Conservation (phyloP, 2,888 invertebrate species). For the Aphodius sticticus region DNA sequence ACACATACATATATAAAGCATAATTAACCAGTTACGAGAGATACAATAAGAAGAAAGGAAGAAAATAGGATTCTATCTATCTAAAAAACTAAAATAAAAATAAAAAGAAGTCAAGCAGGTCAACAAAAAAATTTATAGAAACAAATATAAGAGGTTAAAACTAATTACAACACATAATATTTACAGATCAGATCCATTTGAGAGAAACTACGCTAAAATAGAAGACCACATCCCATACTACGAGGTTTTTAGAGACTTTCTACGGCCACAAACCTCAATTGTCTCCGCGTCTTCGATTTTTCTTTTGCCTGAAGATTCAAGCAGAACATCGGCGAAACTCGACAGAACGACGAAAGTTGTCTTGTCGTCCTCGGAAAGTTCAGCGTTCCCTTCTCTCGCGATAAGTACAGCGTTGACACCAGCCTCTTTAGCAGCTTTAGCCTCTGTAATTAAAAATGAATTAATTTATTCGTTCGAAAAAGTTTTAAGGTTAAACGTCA, state of each 20-base stretch:
- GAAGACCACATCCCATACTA: conserved; percentile 19
- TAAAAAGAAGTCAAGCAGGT: conserved; percentile 18
- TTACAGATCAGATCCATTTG: background rate
- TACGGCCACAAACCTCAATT: conserved; percentile 53
- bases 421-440: conserved; percentile 79
- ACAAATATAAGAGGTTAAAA: conserved; percentile 25
- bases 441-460: conserved; percentile 68
- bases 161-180: conserved; percentile 18
- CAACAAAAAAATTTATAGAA: conserved; percentile 27
- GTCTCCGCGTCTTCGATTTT: conserved; percentile 53
- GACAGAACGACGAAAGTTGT: conserved; percentile 65
- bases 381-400: conserved; percentile 80
- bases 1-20: conserved; percentile 30
- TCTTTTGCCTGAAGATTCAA: conserved; percentile 53
- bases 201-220: conserved; percentile 14
- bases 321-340: conserved; percentile 67
- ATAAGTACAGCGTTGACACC: conserved; percentile 76
- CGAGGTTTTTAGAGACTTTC: conserved; percentile 35
- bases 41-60: background rate
- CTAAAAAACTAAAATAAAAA: conserved; percentile 29
- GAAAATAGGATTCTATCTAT: background rate
- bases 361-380: conserved; percentile 69
- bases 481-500: too few species aligned
- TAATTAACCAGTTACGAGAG: background rate
- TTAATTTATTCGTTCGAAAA: conserved; percentile 29